phyloP scores from a whole-genome alignment of 2,888 invertebrate genomes.

The Cerastoderma edule region DNA sequence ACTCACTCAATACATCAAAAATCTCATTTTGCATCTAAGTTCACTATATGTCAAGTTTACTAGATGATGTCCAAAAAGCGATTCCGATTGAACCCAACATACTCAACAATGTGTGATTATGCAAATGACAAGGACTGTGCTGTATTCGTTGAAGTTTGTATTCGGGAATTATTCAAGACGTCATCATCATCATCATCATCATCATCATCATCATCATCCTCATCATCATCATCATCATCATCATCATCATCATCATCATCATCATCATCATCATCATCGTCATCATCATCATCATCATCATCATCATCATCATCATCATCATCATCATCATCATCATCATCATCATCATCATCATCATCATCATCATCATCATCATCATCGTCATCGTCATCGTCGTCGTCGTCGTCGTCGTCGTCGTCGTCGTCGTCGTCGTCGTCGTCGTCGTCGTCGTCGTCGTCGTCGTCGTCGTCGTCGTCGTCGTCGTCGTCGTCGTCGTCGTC shows the following conservation, averaged over 20 bases:
- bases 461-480: too few species aligned
- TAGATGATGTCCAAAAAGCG: too few species aligned
- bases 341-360: neutral
- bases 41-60: too few species aligned
- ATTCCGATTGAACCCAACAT: too few species aligned
- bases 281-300: conserved; percentile 9
- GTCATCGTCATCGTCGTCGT: neutral
- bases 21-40: too few species aligned
- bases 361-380: neutral
- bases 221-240: conserved; percentile 27
- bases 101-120: too few species aligned
- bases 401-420: neutral
- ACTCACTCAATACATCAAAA: too few species aligned
- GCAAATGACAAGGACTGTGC: too few species aligned
- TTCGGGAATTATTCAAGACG: neutral
- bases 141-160: too few species aligned
- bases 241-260: conserved; percentile 19
- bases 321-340: conserved; percentile 16
- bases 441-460: too few species aligned
- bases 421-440: neutral
- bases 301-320: conserved; percentile 15
- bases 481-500: too few species aligned
- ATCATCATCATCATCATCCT: conserved; percentile 17
- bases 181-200: conserved; percentile 3
- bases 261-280: conserved; percentile 6